Conservation (phyloP, 2,888 invertebrate species). For the Leucozona laternaria region DNA sequence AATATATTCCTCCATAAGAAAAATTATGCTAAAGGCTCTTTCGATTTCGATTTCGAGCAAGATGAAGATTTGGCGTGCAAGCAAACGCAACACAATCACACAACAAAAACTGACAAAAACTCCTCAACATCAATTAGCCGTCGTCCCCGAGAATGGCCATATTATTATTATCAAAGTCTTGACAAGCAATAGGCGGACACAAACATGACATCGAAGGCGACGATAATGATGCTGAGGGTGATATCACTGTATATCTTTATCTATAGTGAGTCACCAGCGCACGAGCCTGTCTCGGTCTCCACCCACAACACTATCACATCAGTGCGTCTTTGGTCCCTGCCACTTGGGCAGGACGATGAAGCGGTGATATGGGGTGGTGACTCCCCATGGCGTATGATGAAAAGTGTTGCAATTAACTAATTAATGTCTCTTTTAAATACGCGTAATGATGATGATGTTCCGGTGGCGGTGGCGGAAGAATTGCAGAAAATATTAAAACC, state of each 20-base stretch:
- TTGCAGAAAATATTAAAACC: conserved; percentile 45
- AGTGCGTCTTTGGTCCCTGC: neutral
- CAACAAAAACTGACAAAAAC: conserved; percentile 36
- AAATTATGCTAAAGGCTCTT: neutral
- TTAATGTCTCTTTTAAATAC: conserved; percentile 72
- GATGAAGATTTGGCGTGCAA: neutral
- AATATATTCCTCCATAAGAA: neutral
- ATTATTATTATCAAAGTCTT: conserved; percentile 59
- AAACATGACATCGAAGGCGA: conserved; percentile 70
- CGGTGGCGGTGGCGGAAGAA: conserved; percentile 56
- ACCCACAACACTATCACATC: conserved; percentile 9
- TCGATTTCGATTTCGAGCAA: conserved; percentile 9
- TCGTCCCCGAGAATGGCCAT: conserved; percentile 42
- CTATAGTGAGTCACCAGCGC: conserved; percentile 35
- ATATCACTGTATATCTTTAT: no score
- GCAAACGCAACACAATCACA: conserved; percentile 4
- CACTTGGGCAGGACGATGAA: conserved; percentile 1
- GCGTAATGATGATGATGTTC: conserved; percentile 57
- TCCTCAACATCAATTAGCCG: conserved; percentile 67
- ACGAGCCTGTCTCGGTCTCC: neutral
- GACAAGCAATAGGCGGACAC: conserved; percentile 74
- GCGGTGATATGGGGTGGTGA: conserved; percentile 19
- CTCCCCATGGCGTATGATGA: conserved; percentile 64
- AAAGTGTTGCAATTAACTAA: conserved; percentile 74
- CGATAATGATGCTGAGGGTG: conserved; percentile 69